Conservation (phyloP, 2,888 invertebrate species). For the Dynastes hyllus region DNA sequence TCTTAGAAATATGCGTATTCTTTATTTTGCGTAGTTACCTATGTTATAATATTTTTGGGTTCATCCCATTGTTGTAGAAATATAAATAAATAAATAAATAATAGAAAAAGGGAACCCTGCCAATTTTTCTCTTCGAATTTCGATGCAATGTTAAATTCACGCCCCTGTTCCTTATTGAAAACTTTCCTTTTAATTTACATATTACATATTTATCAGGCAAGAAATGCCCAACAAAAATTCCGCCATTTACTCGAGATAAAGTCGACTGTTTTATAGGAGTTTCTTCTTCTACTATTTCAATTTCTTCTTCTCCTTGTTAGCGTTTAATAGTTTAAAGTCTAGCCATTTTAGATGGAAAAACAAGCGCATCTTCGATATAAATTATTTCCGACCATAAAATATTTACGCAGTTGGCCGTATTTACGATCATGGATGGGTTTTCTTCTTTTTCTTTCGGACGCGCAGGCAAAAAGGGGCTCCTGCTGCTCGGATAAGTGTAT, state of each 20-base stretch:
- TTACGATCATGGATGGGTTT: constrained; percentile 7
- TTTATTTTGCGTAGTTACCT: too few relatives aligned
- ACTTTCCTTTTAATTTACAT: constrained; percentile 4
- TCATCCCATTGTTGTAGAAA: too few relatives aligned
- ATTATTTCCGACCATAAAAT: constrained; percentile 33
- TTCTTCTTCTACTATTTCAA: neutral
- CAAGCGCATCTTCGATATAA: constrained; percentile 32
- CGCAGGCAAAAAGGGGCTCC: neutral
- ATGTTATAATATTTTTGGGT: too few relatives aligned
- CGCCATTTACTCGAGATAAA: neutral
- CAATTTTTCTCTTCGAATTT: too few relatives aligned
- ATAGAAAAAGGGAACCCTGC: too few relatives aligned
- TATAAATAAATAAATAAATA: too few relatives aligned
- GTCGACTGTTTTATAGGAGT: neutral
- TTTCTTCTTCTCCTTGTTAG: neutral
- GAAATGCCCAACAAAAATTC: neutral
- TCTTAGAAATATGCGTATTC: too few relatives aligned
- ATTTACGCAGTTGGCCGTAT: constrained; percentile 37
- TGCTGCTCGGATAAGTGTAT: neutral
- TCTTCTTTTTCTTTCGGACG: neutral
- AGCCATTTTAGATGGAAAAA: constrained; percentile 4
- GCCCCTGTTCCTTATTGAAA: neutral
- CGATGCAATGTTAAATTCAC: too few relatives aligned
- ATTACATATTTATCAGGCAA: neutral
- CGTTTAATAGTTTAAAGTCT: constrained; percentile 9